Conservation (phyloP, 2,797 vertebrate genomes). For the Pipistrellus pygmaeus region DNA sequence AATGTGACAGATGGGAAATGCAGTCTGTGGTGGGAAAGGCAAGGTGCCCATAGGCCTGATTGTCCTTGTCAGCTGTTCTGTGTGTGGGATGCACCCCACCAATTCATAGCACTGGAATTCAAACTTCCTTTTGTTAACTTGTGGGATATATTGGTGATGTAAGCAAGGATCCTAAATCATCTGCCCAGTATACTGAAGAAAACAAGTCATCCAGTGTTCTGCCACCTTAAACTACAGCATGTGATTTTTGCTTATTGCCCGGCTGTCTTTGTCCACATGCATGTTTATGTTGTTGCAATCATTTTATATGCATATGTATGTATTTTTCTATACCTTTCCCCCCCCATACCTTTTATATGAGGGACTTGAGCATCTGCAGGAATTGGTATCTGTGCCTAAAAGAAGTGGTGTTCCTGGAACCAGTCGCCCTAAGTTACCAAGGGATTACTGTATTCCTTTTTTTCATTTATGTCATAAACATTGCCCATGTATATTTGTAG, state of each 20-base stretch:
- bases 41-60: background rate
- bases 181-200: background rate
- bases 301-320: background rate
- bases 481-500: constrained; percentile 23
- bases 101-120: background rate
- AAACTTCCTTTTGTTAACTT: background rate
- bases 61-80: background rate
- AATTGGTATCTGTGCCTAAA: background rate
- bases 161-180: background rate
- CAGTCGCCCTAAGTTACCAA: background rate
- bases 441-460: background rate
- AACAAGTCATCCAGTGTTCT: background rate
- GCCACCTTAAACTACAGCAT: background rate
- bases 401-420: background rate
- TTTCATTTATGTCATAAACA: background rate
- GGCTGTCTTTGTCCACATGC: background rate
- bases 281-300: background rate
- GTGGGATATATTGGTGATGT: background rate
- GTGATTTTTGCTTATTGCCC: background rate
- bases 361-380: background rate
- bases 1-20: background rate
- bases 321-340: background rate
- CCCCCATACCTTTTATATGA: background rate
- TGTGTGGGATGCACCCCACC: background rate
- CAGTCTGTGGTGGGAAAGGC: background rate